These are phyloP conservation scores for Rhagoletis pomonella DNA, from an alignment of 1,140 invertebrate species.

Conservation along the genomic window DNA sequence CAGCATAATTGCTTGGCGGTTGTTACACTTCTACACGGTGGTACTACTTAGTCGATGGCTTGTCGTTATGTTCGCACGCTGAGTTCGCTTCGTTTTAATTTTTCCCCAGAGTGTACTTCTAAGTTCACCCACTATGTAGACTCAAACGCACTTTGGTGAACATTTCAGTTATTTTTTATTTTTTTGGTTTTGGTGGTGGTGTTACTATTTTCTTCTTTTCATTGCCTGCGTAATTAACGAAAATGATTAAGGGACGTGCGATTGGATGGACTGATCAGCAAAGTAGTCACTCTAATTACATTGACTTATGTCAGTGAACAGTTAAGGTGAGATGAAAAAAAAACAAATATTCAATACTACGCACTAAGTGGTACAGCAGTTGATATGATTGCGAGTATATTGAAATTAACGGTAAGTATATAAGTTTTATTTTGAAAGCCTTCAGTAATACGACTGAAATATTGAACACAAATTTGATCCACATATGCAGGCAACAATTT, in stretches of 20 bases:
- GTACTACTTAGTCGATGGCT: background rate
- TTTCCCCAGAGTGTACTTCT: conserved; percentile 66
- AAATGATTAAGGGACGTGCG: conserved; percentile 68
- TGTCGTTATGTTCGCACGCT: background rate
- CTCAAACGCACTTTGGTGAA: background rate
- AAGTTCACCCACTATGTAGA: background rate
- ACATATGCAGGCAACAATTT: background rate
- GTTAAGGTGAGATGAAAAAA: background rate
- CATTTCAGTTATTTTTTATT: conserved; percentile 1
- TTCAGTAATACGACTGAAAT: background rate
- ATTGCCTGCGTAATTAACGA: conserved; percentile 66
- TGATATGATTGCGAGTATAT: background rate
- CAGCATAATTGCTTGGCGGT: conserved; percentile 69
- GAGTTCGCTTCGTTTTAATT: conserved; percentile 57
- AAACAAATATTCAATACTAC: background rate
- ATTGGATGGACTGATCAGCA: background rate
- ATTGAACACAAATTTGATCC: background rate
- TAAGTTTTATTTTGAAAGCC: background rate
- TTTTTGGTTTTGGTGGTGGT: background rate
- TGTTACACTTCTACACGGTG: background rate
- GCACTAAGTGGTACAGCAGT: background rate
- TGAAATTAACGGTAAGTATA: conserved; percentile 2
- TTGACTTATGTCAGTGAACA: conserved; percentile 55
- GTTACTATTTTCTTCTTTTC: background rate
- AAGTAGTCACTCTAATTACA: conserved; percentile 53